These are phyloP conservation scores for Oncorhynchus masou DNA, from an alignment of 2,113 vertebrate species.

Conservation along the genomic window DNA sequence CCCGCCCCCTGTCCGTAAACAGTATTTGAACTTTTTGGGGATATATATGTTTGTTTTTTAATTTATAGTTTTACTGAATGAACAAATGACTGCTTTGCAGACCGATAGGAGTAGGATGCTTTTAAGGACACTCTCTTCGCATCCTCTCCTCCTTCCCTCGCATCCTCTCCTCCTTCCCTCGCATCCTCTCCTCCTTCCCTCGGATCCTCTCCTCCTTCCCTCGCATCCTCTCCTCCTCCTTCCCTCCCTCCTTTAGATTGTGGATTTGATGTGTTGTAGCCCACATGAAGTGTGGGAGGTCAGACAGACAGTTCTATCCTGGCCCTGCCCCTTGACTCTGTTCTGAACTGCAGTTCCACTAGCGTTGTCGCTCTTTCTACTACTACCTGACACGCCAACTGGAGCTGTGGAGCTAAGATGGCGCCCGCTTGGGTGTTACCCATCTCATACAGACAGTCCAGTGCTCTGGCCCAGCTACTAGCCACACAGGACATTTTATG, in stretches of 20 bases:
- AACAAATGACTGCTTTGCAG: slow-evolving; percentile 60
- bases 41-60: slow-evolving; percentile 66
- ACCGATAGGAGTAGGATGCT: slow-evolving; percentile 41
- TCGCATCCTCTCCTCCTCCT: slow-evolving; percentile 1
- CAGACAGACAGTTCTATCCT: slow-evolving; percentile 5
- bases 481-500: slow-evolving; percentile 38
- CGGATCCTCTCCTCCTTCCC: slow-evolving; percentile 10
- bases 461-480: slow-evolving; percentile 50
- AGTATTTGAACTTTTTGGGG: slow-evolving; percentile 66
- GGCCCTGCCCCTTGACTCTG: background rate
- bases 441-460: slow-evolving; percentile 34
- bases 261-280: slow-evolving; percentile 29
- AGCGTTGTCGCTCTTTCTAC: slow-evolving; percentile 20
- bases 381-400: slow-evolving; percentile 51
- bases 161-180: background rate
- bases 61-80: slow-evolving; percentile 71
- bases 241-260: background rate
- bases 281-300: slow-evolving; percentile 28
- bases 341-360: background rate
- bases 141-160: background rate
- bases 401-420: slow-evolving; percentile 19
- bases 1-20: slow-evolving; percentile 41
- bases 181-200: slow-evolving; percentile 2
- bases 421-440: slow-evolving; percentile 13
- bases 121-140: slow-evolving; percentile 14